Evolutionary conservation across 2,797 vertebrate genomes (phyloP), one percentile per base, ranked within the genome.

Genomic region (Poeciliopsis infans): DNA sequence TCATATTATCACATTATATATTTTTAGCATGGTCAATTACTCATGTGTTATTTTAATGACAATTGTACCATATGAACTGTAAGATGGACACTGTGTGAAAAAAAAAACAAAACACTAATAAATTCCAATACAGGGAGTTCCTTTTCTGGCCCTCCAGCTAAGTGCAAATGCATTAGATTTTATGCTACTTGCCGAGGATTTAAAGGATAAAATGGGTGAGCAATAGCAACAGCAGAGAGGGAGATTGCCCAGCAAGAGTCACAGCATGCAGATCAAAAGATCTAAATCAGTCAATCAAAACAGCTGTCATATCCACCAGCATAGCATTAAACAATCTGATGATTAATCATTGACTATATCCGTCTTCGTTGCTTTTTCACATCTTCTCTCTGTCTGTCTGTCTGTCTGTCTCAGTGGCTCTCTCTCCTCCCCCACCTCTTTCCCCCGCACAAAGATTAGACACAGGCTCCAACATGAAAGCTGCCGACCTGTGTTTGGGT

Each of bases 221-320:
- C 8, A 72, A 86, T 83, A 84, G 86, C 53, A 75, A 78, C 57
- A 78, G 75, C 70, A 23, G 49, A 81, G 81, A 80, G 82, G 57
- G 66, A 76, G 79, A 79, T 76, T 75, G 80, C 79, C 76, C 78
- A 78, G 83, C 75, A 77, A 78, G 79, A 91, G 84, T 76, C 80
- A 69, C 12, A 76, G 87, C 80, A 83, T 87, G 80, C 87, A 93
- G 87, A 94, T 94, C 94, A 94, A 95, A 93, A 88, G 94, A 89
- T 94, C 94, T 88, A 91, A 84, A 95, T 95, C 88, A 93, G 94
- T 94, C 95, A 94, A 83, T 95, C 95, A 95, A 89, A 93, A 89
- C 84, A 89, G 83, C 90, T 88, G 92, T 91, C 92, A 89, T 86
- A 90, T 84, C 91, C 85, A 82, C 89, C 83, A 74, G 73, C 83